Percentiles rank a stretch among this genome's conserved stretches.
These are phyloP conservation scores for Plotosus lineatus DNA, from an alignment of 2,113 vertebrate genomes.

Conservation along the genomic window DNA sequence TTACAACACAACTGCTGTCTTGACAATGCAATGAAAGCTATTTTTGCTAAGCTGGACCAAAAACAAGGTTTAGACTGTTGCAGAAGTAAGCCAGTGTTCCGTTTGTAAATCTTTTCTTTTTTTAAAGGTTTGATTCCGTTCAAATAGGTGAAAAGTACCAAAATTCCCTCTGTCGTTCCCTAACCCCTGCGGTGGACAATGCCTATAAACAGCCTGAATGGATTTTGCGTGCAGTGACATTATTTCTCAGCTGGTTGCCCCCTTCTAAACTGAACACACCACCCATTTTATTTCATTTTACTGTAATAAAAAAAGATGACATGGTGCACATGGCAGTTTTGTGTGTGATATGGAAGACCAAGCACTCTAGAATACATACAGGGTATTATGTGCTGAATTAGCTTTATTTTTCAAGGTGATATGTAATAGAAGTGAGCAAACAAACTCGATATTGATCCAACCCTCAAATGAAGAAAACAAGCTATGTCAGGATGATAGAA, in stretches of 20 bases:
- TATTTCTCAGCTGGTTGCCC: not conserved
- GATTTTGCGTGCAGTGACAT: not conserved
- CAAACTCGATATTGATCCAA: constrained; percentile 47
- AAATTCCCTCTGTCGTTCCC: not conserved
- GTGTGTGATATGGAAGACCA: not conserved
- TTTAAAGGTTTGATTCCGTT: constrained; percentile 10
- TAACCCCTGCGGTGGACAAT: not conserved
- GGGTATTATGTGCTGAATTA: not conserved
- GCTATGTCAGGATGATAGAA: constrained; percentile 47
- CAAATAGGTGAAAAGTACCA: not conserved
- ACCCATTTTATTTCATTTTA: not conserved
- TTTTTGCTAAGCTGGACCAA: constrained; percentile 28
- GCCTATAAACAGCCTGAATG: not conserved
- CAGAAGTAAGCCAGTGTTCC: constrained; percentile 28
- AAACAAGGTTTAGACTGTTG: constrained; percentile 19
- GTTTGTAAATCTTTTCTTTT: constrained; percentile 14
- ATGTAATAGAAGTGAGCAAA: constrained; percentile 18
- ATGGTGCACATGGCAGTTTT: not conserved
- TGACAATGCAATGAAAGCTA: constrained; percentile 35
- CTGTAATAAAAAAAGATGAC: not conserved
- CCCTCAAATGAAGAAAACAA: constrained; percentile 44
- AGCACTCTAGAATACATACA: not conserved
- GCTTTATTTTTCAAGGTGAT: constrained; percentile 28
- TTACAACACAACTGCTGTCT: constrained; percentile 33
- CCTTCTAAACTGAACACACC: not conserved